phyloP scores from a whole-genome alignment of 23 tunicate genomes.

The Pegea sp. region DNA sequence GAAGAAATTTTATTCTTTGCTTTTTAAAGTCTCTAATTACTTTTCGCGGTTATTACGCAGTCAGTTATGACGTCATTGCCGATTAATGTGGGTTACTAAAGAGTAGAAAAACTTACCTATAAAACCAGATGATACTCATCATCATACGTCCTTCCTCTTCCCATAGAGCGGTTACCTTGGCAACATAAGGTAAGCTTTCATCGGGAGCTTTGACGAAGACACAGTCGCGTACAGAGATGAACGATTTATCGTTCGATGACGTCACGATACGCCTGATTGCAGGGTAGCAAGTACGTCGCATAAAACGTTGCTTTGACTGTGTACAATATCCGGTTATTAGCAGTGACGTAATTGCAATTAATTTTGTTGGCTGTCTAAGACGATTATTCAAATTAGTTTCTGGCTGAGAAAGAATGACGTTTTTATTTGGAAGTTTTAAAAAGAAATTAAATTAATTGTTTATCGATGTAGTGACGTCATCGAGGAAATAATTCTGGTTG shows the following conservation, averaged over 20 bases:
- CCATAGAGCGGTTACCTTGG: conserved; percentile 62
- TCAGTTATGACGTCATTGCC: no score
- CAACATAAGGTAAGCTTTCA: conserved; percentile 53
- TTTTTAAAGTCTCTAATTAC: no score
- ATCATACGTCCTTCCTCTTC: conserved; percentile 64
- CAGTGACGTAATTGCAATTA: no score
- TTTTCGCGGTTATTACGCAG: no score
- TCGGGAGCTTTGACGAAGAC: conserved; percentile 37
- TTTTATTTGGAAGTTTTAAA: no score
- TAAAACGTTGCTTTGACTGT: no score
- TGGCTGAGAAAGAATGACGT: no score
- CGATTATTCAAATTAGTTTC: no score
- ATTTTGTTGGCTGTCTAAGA: no score
- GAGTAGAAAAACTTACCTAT: conserved; percentile 61
- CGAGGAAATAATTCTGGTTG: background rate
- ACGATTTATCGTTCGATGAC: conserved; percentile 3
- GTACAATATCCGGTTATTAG: no score
- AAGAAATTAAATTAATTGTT: background rate
- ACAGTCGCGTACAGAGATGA: conserved; percentile 64
- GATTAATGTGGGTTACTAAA: conserved; percentile 1
- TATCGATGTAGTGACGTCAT: background rate
- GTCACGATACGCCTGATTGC: conserved; percentile 31
- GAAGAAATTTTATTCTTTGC: no score
- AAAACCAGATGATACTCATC: conserved; percentile 67
- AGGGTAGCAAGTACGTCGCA: conserved; percentile 49